These are phyloP conservation scores for Pimpla rufipes DNA, from an alignment of 2,888 invertebrate genomes.

Conservation along the genomic window DNA sequence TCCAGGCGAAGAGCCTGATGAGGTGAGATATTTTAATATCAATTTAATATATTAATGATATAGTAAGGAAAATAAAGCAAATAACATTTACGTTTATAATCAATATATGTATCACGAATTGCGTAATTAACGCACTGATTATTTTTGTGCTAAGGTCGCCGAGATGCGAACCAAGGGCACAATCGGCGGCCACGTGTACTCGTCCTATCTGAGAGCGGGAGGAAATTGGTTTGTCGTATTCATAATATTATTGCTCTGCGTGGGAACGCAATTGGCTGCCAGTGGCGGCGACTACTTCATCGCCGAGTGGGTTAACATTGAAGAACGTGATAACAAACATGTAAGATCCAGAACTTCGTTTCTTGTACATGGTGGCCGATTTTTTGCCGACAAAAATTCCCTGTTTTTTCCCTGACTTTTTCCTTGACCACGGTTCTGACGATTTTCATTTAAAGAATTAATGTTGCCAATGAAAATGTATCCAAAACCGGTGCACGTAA, in stretches of 20 bases:
- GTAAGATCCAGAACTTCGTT: slow-evolving; percentile 74
- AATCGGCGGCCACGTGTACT: slow-evolving; percentile 88
- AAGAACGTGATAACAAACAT: slow-evolving; percentile 71
- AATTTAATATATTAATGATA: too few relatives aligned
- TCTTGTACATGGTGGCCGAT: not conserved
- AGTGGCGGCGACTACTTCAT: slow-evolving; percentile 93
- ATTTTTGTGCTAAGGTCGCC: slow-evolving; percentile 72
- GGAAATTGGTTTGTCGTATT: slow-evolving; percentile 89
- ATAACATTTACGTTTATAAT: too few relatives aligned
- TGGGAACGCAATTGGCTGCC: slow-evolving; percentile 90
- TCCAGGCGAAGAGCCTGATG: slow-evolving; percentile 75
- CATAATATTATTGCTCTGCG: slow-evolving; percentile 88
- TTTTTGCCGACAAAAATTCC: too few relatives aligned
- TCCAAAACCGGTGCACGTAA: too few relatives aligned
- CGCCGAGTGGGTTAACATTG: slow-evolving; percentile 88
- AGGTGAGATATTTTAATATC: slow-evolving; percentile 70
- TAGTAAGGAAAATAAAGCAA: too few relatives aligned
- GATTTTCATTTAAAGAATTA: too few relatives aligned
- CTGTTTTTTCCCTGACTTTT: too few relatives aligned
- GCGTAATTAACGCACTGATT: too few relatives aligned
- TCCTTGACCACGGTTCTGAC: too few relatives aligned
- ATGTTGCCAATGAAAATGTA: too few relatives aligned
- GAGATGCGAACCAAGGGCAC: slow-evolving; percentile 86
- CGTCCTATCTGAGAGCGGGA: slow-evolving; percentile 90
- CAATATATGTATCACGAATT: too few relatives aligned